Evolutionary conservation across 2,113 vertebrate species (phyloP), one percentile per base, ranked within the genome.

Genomic region (Stegostoma tigrinum): DNA sequence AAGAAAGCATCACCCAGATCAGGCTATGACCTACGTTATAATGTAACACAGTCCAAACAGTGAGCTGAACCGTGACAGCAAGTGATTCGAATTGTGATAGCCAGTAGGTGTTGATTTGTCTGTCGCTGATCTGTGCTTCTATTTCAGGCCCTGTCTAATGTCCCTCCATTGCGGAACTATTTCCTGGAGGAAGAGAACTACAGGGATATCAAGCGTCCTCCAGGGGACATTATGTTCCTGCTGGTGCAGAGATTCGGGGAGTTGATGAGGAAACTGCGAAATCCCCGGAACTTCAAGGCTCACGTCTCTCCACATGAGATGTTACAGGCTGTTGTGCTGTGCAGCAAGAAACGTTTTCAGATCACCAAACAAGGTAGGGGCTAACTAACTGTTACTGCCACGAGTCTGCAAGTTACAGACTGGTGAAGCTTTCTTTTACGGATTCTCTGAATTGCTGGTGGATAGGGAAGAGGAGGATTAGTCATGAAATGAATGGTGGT

Each of bases 261-360:
- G 96, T 98, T 99, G 86, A 99, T 99, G 99, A 97, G 99, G 94
- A 99, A 99, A 96, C 98, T 99, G 42, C 99, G 99, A 99, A 99
- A 99, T 97, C 99, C 99, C 0, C 97, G 99, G 0, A 99, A 99
- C 96, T 99, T 99, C 97, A 99, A 99, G 96, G 99, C 99, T 0
- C 99, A 99, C 0, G 99, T 99, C 5, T 99, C 99, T 0, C 99
- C 99, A 12, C 99, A 99, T 0, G 99, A 99, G 97, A 99, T 99
- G 99, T 97, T 99, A 95, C 99, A 99, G 97, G 99, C 99, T 0
- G 99, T 99, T 55, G 99, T 99, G 34, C 98, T 99, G 1, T 99
- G 99, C 97, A 99, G 99, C 97, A 99, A 99, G 97, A 99, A 99
- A 97, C 99, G 98, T 96, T 99, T 99, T 96, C 99, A 99, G 97